Base-by-base conservation (phyloP, 2,888 invertebrate species). In the Ametastegia equiseti region DNA sequence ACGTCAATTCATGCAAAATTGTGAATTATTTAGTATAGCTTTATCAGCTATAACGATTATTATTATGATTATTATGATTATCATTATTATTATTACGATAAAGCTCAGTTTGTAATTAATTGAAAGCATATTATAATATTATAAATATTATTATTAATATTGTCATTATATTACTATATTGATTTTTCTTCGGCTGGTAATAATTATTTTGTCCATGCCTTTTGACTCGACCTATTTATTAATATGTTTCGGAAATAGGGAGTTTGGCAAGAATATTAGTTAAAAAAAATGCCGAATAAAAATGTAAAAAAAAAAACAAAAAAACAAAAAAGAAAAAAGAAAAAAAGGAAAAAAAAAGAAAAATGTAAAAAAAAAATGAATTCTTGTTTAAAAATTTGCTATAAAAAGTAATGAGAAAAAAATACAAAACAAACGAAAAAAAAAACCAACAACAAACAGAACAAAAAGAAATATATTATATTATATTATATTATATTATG, bases 161-260 rank as follows among this genome's bases (percentile, higher is more conserved):
- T n/a, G n/a, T n/a, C n/a, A n/a, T n/a, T n/a, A n/a, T n/a, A n/a
- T n/a, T n/a, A n/a, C n/a, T n/a, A n/a, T n/a, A n/a, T n/a, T n/a
- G n/a, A n/a, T n/a, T n/a, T n/a, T n/a, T n/a, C n/a, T 77, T 36
- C 73, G 27, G 65, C 27, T 73, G 73, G 82, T 79, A 67, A 84
- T n/a, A n/a, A n/a, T n/a, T n/a, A n/a, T 78, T 80, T 82, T 81
- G 50, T 80, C 82, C 75, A 81, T 83, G 86, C 86, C 86, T 85
- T 9, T 42, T 83, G 84, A 85, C 84, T 82, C 50, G 82, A 82
- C 84, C 84, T 86, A 85, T 84, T 83, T 83, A 82, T 84, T 84
- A 84, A 84, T 84, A 84, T 84, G 81, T 84, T 84, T 84, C 81
- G 81, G 82, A 81, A 82, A 73, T 84, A 83, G 81, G 83, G 81